These are phyloP conservation scores for Choloepus hoffmanni DNA, from an alignment of 2,113 vertebrate genomes.

Conservation along the genomic window DNA sequence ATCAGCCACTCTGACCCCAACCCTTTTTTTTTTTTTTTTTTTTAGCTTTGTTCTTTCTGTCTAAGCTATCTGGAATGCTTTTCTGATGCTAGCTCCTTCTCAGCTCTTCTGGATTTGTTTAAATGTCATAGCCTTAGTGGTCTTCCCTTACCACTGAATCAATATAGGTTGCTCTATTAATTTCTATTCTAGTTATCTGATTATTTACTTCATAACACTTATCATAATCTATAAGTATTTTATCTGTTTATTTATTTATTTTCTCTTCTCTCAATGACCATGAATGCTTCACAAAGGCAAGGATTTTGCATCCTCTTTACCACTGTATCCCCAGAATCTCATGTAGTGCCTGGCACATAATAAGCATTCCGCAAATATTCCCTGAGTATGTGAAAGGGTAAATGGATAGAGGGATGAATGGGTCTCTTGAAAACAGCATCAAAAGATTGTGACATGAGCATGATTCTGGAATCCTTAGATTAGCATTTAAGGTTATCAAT, in stretches of 20 bases:
- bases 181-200: not conserved
- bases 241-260: not conserved
- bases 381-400: not conserved
- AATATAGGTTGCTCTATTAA: not conserved
- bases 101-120: not conserved
- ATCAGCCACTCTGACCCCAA: not conserved
- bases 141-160: not conserved
- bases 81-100: not conserved
- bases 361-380: not conserved
- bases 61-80: not conserved
- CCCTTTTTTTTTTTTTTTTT: not conserved
- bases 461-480: not conserved
- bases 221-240: not conserved
- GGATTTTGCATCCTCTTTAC: not conserved
- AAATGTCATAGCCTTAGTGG: not conserved
- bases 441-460: not conserved
- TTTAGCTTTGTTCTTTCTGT: not conserved
- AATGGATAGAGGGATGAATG: not conserved
- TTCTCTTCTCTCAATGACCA: not conserved
- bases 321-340: not conserved
- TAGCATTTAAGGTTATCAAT: not conserved
- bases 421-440: conserved; percentile 12
- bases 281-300: not conserved
- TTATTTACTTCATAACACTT: not conserved
- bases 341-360: not conserved